Percentiles rank a stretch among this genome's conserved stretches.
These are phyloP conservation scores for Conops quadrifasciatus DNA, from an alignment of 2,888 invertebrate genomes.

Conservation along the genomic window DNA sequence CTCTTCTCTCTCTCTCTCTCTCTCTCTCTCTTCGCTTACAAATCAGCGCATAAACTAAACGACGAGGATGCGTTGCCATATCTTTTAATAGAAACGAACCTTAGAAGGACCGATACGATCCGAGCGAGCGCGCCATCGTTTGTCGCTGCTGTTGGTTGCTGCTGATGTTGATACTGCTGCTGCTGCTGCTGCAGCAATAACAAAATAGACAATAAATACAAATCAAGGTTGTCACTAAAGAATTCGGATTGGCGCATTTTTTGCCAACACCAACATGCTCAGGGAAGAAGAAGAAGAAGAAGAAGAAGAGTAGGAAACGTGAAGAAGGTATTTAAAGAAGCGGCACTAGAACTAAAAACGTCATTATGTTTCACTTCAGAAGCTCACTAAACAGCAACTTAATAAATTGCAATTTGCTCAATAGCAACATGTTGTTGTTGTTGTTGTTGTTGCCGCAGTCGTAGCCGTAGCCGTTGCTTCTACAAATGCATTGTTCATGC, in stretches of 20 bases:
- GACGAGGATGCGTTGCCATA: conserved; percentile 42
- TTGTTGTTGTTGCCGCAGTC: not conserved
- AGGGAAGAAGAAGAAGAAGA: conserved; percentile 31
- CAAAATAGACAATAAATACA: conserved; percentile 46
- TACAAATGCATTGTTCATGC: conserved; percentile 5
- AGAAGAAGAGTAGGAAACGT: conserved; percentile 30
- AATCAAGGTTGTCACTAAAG: conserved; percentile 58
- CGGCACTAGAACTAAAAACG: conserved; percentile 1
- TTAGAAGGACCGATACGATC: conserved; percentile 62
- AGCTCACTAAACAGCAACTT: not conserved
- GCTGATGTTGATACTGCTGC: conserved; percentile 23
- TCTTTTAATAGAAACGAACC: conserved; percentile 65
- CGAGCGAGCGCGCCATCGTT: conserved; percentile 25
- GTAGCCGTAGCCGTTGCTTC: not conserved
- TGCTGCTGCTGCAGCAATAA: conserved; percentile 28
- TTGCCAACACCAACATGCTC: conserved; percentile 4
- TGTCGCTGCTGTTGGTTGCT: conserved; percentile 19
- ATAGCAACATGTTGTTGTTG: not conserved
- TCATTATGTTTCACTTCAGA: not conserved
- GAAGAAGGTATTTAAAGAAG: conserved; percentile 11
- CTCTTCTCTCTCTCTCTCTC: too few relatives aligned
- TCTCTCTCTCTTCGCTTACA: not conserved
- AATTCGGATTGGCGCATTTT: not conserved
- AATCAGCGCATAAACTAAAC: conserved; percentile 30
- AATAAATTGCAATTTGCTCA: not conserved